Evolutionary conservation across 2,797 vertebrate species (phyloP).

Genomic region (Typhlichthys subterraneus): DNA sequence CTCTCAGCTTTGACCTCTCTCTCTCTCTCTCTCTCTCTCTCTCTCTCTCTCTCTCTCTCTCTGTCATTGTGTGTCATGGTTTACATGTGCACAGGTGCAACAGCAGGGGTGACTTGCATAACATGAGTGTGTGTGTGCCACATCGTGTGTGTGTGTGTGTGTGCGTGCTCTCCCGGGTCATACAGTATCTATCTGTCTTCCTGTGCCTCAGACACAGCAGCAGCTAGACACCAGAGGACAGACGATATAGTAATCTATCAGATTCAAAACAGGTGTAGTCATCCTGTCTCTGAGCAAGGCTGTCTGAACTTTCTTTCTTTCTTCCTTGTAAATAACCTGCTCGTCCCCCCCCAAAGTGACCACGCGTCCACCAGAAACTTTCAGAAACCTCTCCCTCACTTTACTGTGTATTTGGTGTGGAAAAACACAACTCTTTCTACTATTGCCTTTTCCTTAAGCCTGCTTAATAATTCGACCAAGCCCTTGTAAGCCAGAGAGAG

Average conservation of each 20-base stretch:
- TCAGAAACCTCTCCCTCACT: constrained; percentile 22
- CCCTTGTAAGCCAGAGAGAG: constrained; percentile 56
- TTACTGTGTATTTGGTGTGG: background rate
- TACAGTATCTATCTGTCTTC: constrained; percentile 23
- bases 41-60: too few relatives aligned
- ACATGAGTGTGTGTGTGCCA: background rate
- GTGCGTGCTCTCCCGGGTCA: constrained; percentile 3
- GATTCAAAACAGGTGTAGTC: constrained; percentile 55
- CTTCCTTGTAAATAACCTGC: background rate
- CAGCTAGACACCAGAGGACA: constrained; percentile 49
- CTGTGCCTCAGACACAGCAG: constrained; percentile 57
- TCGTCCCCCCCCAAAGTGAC: constrained; percentile 22
- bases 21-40: constrained; percentile 2
- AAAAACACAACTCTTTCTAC: background rate
- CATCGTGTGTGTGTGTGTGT: constrained; percentile 3
- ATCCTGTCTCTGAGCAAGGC: constrained; percentile 45
- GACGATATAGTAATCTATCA: constrained; percentile 52
- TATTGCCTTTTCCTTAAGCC: background rate
- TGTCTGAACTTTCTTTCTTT: constrained; percentile 17
- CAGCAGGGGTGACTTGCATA: background rate
- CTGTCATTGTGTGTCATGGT: constrained; percentile 5
- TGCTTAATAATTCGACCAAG: constrained; percentile 40
- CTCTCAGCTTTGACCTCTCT: constrained; percentile 8
- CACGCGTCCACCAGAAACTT: constrained; percentile 25
- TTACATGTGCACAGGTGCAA: constrained; percentile 37